A percentile compares a stretch with the other conserved stretches of the same genome.
phyloP scores from a whole-genome alignment of 2,888 invertebrate genomes.

The Gnatocerus cornutus region DNA sequence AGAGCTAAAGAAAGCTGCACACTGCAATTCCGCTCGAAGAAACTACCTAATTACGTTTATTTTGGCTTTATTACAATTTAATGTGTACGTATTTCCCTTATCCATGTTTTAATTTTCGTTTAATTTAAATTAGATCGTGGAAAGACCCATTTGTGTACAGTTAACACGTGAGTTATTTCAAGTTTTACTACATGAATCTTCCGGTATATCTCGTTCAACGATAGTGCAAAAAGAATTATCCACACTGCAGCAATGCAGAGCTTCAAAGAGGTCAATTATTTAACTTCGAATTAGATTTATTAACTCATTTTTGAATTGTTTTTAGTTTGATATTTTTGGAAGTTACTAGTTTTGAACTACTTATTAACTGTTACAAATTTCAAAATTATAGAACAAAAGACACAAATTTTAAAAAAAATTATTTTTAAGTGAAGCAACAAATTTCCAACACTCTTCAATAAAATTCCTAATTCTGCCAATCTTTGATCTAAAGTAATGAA shows the following conservation, averaged over 20 bases:
- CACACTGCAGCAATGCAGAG: background rate
- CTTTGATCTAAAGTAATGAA: too few relatives aligned
- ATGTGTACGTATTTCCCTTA: constrained; percentile 42
- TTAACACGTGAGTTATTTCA: constrained; percentile 38
- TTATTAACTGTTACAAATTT: too few relatives aligned
- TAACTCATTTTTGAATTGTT: too few relatives aligned
- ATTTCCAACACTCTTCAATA: too few relatives aligned
- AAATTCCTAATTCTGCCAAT: too few relatives aligned
- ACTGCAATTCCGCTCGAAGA: constrained; percentile 19
- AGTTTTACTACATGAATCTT: constrained; percentile 23
- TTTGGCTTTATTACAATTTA: constrained; percentile 41
- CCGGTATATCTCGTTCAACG: constrained; percentile 8
- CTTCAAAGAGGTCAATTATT: too few relatives aligned
- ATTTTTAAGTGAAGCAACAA: too few relatives aligned
- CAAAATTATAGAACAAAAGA: too few relatives aligned
- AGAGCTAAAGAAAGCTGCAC: constrained; percentile 2
- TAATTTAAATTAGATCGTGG: constrained; percentile 43
- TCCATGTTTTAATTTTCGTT: constrained; percentile 43
- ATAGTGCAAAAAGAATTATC: background rate
- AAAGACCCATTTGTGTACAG: constrained; percentile 39
- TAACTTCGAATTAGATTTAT: too few relatives aligned
- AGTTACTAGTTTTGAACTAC: too few relatives aligned
- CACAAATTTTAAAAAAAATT: too few relatives aligned
- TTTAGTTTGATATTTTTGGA: too few relatives aligned
- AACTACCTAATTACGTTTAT: constrained; percentile 42